Evolutionary conservation across 2,797 vertebrate species (phyloP).

Genomic region (Furcifer pardalis): DNA sequence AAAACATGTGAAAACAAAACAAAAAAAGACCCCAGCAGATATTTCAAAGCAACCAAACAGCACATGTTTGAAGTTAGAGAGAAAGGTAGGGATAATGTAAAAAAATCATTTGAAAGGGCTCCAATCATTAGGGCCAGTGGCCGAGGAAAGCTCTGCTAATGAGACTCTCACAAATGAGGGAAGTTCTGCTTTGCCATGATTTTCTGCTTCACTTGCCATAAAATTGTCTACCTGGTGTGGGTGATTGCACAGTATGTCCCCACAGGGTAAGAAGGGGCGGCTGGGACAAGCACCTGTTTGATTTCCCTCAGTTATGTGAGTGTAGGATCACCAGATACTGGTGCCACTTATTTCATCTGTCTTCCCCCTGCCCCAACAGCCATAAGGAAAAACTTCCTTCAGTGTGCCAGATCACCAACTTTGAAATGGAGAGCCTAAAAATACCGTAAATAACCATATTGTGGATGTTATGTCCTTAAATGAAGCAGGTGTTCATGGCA

Average conservation of each 20-base stretch:
- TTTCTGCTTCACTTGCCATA: constrained; percentile 17
- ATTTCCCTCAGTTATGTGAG: not conserved
- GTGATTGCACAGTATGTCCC: constrained; percentile 10
- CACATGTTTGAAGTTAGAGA: constrained; percentile 73
- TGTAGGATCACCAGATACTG: not conserved
- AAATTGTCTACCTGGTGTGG: constrained; percentile 34
- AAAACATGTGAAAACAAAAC: constrained; percentile 32
- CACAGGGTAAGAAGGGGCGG: not conserved
- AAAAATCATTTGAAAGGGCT: constrained; percentile 73
- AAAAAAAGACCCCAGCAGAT: constrained; percentile 52
- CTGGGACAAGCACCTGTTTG: not conserved
- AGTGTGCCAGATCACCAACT: not conserved
- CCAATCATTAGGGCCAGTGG: constrained; percentile 63
- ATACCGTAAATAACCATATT: not conserved
- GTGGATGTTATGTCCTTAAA: too few species aligned
- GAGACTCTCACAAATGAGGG: constrained; percentile 63
- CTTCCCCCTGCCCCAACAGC: too few species aligned
- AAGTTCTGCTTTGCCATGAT: constrained; percentile 39
- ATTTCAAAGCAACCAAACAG: constrained; percentile 58
- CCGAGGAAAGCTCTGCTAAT: constrained; percentile 67
- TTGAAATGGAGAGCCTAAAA: not conserved
- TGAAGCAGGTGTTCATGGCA: not conserved
- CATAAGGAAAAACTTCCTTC: not conserved
- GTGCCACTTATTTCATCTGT: not conserved
- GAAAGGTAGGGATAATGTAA: constrained; percentile 67